These are phyloP conservation scores for Rhimphoctona megacephalus DNA, from an alignment of 2,888 invertebrate genomes.

Conservation along the genomic window DNA sequence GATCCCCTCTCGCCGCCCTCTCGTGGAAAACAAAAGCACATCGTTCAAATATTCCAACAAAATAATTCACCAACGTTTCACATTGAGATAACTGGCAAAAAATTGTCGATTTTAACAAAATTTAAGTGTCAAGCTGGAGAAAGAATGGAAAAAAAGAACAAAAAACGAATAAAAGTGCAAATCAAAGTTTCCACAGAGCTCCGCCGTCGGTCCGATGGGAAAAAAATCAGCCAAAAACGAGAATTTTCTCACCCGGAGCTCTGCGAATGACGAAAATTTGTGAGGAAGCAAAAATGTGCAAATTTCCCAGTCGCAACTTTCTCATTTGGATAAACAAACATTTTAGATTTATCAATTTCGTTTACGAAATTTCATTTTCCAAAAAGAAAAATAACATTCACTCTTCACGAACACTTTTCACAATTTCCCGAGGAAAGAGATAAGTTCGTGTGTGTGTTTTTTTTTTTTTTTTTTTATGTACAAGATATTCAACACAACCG, in stretches of 20 bases:
- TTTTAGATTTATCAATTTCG: no score
- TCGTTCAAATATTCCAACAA: not conserved
- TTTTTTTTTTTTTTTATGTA: not conserved
- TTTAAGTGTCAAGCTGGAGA: constrained; percentile 13
- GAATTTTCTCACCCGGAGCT: not conserved
- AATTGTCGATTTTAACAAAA: not conserved
- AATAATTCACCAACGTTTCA: not conserved
- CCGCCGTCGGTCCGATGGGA: not conserved
- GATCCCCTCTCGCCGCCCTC: not conserved
- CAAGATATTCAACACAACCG: constrained; percentile 38
- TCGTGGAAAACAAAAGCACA: not conserved
- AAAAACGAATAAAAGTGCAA: constrained; percentile 3
- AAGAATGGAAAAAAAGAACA: not conserved
- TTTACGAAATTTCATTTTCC: no score
- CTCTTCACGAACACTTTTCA: not conserved
- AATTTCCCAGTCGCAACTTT: not conserved
- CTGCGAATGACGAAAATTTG: constrained; percentile 39
- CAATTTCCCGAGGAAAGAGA: not conserved
- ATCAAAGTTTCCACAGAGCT: not conserved
- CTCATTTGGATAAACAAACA: not conserved
- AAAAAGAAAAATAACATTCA: constrained; percentile 17
- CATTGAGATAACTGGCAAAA: constrained; percentile 15
- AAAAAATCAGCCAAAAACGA: not conserved
- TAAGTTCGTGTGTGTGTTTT: not conserved
- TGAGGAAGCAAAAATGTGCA: constrained; percentile 50